phyloP scores from a whole-genome alignment of 64 coral and sea anemone genomes.

The Hydrozoanthus tunicans region DNA sequence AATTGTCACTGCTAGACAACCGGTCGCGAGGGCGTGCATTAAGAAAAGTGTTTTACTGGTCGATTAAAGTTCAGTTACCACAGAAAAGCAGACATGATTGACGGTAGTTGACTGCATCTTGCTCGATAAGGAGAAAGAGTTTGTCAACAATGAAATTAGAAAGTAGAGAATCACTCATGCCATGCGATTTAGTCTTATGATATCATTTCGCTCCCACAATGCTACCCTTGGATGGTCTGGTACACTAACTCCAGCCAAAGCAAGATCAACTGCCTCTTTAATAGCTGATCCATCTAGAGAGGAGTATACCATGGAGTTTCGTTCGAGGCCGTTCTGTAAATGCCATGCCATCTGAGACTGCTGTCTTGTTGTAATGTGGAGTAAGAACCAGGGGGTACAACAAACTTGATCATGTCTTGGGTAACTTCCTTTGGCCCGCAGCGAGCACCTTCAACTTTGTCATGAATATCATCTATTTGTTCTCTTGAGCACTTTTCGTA shows the following conservation, averaged over 20 bases:
- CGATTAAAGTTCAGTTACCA: no score
- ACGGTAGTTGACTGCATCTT: background rate
- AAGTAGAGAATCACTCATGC: constrained; percentile 10
- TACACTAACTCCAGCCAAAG: constrained; percentile 30
- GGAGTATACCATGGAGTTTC: background rate
- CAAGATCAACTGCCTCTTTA: constrained; percentile 10
- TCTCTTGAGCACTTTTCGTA: constrained; percentile 10
- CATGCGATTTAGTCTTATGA: constrained; percentile 13
- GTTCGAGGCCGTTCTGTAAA: constrained; percentile 21
- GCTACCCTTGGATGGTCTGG: constrained; percentile 1
- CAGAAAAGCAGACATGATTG: no score
- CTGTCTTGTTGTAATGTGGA: background rate
- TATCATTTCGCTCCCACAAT: constrained; percentile 17
- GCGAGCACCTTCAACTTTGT: no score
- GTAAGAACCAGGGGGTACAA: constrained; percentile 12
- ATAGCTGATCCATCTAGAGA: background rate
- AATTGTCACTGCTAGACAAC: no score
- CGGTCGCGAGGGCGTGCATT: no score
- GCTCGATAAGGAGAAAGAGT: constrained; percentile 15
- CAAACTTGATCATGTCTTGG: background rate
- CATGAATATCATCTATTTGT: no score
- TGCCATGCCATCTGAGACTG: background rate
- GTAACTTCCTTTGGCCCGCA: no score
- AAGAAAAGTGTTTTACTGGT: no score
- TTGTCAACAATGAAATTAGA: constrained; percentile 37